phyloP scores from a whole-genome alignment of 2,888 invertebrate species.

The Leistus spinibarbis region DNA sequence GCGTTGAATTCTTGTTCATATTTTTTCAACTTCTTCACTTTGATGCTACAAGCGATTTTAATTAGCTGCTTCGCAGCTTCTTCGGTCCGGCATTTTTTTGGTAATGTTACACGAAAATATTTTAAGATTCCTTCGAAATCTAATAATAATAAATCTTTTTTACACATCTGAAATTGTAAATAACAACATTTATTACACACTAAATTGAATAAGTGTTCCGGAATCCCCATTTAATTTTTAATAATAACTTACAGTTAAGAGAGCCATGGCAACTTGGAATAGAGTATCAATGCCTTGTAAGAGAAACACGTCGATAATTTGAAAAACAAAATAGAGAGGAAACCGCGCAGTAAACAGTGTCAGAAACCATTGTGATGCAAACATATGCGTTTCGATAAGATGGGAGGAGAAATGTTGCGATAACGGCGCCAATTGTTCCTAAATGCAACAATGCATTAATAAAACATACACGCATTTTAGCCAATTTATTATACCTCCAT shows the following conservation, averaged over 20 bases:
- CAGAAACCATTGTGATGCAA: constrained; percentile 99
- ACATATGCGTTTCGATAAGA: constrained; percentile 96
- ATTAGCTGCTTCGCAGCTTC: constrained; percentile 88
- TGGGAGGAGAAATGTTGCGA: constrained; percentile 82
- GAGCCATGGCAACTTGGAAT: constrained; percentile 94
- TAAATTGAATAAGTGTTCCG: neutral
- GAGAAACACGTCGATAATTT: constrained; percentile 95
- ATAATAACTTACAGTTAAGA: constrained; percentile 73
- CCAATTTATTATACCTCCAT: constrained; percentile 87
- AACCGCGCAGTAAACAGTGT: constrained; percentile 99
- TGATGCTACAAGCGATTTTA: constrained; percentile 87
- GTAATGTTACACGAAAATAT: constrained; percentile 96
- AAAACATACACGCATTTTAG: constrained; percentile 19
- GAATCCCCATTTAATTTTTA: neutral
- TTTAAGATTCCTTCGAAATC: constrained; percentile 98
- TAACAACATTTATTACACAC: neutral
- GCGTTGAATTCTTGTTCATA: constrained; percentile 90
- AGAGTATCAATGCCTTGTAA: constrained; percentile 93
- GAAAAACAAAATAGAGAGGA: constrained; percentile 94
- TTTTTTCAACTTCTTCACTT: constrained; percentile 91
- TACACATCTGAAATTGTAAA: constrained; percentile 66
- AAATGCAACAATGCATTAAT: constrained; percentile 45
- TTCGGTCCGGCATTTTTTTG: constrained; percentile 93
- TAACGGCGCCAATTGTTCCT: constrained; percentile 83
- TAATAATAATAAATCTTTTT: constrained; percentile 86